A percentile compares a stretch with the other conserved stretches of the same genome.
Evolutionary conservation across 2,888 invertebrate genomes (phyloP).

Genomic region (Plebejus anna): DNA sequence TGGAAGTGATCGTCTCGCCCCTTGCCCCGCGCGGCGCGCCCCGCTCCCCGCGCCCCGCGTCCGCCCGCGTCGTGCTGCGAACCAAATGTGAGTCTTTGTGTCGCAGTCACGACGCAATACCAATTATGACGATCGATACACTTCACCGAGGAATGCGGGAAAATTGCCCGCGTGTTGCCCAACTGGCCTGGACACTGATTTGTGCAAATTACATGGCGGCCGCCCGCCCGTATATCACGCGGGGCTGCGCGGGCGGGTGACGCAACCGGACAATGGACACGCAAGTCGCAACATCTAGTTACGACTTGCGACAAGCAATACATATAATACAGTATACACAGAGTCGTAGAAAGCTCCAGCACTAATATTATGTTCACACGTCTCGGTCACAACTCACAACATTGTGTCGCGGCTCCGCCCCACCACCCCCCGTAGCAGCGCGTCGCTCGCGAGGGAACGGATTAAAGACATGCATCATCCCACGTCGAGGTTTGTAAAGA

Average conservation of each 20-base stretch:
- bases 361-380: background rate
- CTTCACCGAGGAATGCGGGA: background rate
- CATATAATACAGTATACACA: background rate
- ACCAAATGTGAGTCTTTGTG: slow-evolving; percentile 8
- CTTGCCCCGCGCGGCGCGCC: too few relatives aligned
- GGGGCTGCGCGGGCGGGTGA: background rate
- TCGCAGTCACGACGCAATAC: background rate
- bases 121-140: slow-evolving; percentile 19
- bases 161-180: background rate
- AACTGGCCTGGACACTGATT: slow-evolving; percentile 19
- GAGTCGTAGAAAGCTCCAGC: background rate
- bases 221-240: slow-evolving; percentile 1
- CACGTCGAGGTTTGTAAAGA: slow-evolving; percentile 12
- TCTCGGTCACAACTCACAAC: slow-evolving; percentile 11
- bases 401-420: background rate
- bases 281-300: background rate
- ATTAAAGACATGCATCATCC: slow-evolving; percentile 19
- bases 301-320: background rate
- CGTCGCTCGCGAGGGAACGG: background rate
- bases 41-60: background rate
- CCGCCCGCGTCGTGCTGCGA: background rate
- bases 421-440: background rate
- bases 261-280: slow-evolving; percentile 6
- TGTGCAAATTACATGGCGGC: slow-evolving; percentile 20
- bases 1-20: background rate